These are phyloP conservation scores for Chlorops oryzae DNA, from an alignment of 1,140 invertebrate genomes.

Conservation along the genomic window DNA sequence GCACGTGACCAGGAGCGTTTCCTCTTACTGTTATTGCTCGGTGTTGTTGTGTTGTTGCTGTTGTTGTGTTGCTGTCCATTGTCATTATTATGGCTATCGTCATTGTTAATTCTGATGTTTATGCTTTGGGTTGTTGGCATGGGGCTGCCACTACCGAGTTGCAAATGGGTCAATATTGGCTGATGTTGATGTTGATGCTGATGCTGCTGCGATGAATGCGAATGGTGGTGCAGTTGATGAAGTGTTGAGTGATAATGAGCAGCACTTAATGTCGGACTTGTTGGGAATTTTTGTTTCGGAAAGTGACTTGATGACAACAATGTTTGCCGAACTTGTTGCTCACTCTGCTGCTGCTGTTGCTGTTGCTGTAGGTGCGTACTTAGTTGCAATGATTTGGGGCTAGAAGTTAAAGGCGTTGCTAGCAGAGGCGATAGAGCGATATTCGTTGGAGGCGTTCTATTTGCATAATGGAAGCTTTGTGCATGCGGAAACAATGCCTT, in stretches of 20 bases:
- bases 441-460: too few relatives aligned
- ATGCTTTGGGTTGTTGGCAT: too few relatives aligned
- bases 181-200: neutral
- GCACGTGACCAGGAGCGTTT: conserved; percentile 90
- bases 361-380: too few relatives aligned
- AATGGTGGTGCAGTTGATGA: neutral
- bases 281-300: conserved; percentile 21
- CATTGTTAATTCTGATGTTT: too few relatives aligned
- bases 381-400: conserved; percentile 27
- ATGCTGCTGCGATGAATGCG: conserved; percentile 15
- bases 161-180: too few relatives aligned
- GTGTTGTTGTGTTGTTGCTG: neutral
- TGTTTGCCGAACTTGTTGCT: conserved; percentile 4
- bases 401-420: too few relatives aligned
- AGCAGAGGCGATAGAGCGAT: too few relatives aligned
- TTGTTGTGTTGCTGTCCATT: neutral
- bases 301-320: conserved; percentile 15
- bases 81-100: neutral
- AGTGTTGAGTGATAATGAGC: neutral
- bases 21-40: conserved; percentile 54
- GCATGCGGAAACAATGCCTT: too few relatives aligned
- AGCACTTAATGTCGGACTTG: neutral
- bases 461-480: too few relatives aligned
- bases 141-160: too few relatives aligned
- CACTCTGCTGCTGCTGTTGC: too few relatives aligned